Evolutionary conservation across 1,140 invertebrate species (phyloP).

Genomic region (Sinella curviseta): DNA sequence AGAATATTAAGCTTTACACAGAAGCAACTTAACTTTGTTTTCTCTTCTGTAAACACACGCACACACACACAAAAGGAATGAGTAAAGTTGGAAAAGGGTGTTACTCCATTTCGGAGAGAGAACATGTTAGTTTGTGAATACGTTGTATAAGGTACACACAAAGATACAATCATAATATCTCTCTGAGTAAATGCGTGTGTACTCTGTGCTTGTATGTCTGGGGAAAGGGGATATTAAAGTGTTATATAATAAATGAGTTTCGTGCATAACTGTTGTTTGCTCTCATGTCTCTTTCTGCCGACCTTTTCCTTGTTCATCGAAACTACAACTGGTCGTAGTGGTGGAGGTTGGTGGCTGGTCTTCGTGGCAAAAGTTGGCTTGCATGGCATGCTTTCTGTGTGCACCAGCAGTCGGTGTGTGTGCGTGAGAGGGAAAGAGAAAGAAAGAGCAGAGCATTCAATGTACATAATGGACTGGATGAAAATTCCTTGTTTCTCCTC

Average conservation of each 20-base stretch:
- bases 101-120: not conserved
- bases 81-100: not conserved
- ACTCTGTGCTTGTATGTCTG: not conserved
- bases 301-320: constrained; percentile 31
- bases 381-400: not conserved
- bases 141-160: not conserved
- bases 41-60: too few species aligned
- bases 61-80: too few species aligned
- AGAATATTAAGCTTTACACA: too few species aligned
- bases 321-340: constrained; percentile 10
- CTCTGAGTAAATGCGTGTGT: not conserved
- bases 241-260: constrained; percentile 16
- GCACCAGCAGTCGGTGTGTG: not conserved
- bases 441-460: not conserved
- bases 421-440: not conserved
- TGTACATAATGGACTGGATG: constrained; percentile 32
- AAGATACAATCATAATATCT: not conserved
- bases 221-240: constrained; percentile 7
- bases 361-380: constrained; percentile 7
- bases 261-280: constrained; percentile 4
- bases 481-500: constrained; percentile 37
- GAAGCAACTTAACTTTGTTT: too few species aligned
- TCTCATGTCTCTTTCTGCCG: not conserved
- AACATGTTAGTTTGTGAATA: too few species aligned
- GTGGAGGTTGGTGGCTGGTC: constrained; percentile 25